Conservation (phyloP, 2,888 invertebrate species). For the Clunio marinus region DNA sequence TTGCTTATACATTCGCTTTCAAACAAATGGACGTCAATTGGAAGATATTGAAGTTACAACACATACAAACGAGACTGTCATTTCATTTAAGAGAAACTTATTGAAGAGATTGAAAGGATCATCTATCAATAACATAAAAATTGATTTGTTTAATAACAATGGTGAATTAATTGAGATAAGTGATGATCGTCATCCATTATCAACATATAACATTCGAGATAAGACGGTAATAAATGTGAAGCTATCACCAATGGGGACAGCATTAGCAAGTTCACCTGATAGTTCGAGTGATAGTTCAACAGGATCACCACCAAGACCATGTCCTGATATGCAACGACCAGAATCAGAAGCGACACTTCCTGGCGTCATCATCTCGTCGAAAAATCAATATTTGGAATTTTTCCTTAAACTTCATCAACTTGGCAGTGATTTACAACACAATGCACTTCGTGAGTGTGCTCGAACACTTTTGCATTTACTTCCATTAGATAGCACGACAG, state of each 20-base stretch:
- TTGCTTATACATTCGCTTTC: constrained; percentile 79
- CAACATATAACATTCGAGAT: constrained; percentile 79
- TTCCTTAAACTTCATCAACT: constrained; percentile 83
- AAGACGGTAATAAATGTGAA: constrained; percentile 84
- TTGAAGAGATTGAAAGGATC: constrained; percentile 55
- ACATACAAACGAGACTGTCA: constrained; percentile 91
- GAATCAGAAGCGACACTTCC: constrained; percentile 87
- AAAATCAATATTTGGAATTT: constrained; percentile 71
- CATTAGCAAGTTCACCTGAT: constrained; percentile 77
- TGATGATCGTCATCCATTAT: constrained; percentile 82
- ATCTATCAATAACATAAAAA: constrained; percentile 70
- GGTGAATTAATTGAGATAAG: constrained; percentile 81
- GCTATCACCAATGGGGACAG: constrained; percentile 66
- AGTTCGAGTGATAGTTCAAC: constrained; percentile 93
- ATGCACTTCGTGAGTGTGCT: constrained; percentile 72
- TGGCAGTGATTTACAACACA: constrained; percentile 76
- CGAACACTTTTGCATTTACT: constrained; percentile 48
- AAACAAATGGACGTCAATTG: constrained; percentile 78
- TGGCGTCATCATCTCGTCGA: constrained; percentile 86
- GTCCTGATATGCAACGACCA: constrained; percentile 66
- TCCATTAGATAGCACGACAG: constrained; percentile 52
- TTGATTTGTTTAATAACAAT: constrained; percentile 80
- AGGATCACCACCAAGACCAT: constrained; percentile 83
- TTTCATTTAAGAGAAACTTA: constrained; percentile 74
- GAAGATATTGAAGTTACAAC: constrained; percentile 91